Percentiles rank a stretch among this genome's conserved stretches.
Evolutionary conservation across 2,888 invertebrate species (phyloP).

Genomic region (Ceratothoa steindachneri): DNA sequence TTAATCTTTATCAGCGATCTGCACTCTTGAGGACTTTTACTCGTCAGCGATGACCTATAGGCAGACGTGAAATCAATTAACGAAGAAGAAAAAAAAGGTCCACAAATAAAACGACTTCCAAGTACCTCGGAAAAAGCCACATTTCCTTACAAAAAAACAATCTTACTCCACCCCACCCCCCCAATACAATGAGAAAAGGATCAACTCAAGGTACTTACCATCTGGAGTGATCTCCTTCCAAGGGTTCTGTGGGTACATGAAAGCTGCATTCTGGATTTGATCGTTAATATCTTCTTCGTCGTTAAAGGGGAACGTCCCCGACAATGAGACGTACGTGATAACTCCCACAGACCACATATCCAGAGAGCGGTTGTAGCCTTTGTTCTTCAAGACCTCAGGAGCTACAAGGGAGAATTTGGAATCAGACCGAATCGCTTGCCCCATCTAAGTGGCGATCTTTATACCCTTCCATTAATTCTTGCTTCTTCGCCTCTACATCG

Average conservation of each 20-base stretch:
- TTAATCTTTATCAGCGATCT: too few relatives aligned
- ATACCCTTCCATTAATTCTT: background rate
- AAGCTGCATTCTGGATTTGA: constrained; percentile 98
- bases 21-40: too few relatives aligned
- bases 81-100: too few relatives aligned
- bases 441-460: background rate
- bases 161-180: too few relatives aligned
- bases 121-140: too few relatives aligned
- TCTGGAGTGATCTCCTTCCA: constrained; percentile 94
- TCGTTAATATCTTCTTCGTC: constrained; percentile 99
- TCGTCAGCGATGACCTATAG: too few relatives aligned
- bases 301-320: constrained; percentile 98
- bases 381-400: constrained; percentile 95
- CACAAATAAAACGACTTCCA: too few relatives aligned
- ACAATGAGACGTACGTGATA: constrained; percentile 95
- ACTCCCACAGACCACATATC: constrained; percentile 99
- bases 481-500: background rate
- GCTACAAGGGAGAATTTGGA: constrained; percentile 58
- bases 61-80: too few relatives aligned
- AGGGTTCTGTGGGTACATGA: constrained; percentile 97
- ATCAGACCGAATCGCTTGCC: background rate
- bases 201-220: too few relatives aligned
- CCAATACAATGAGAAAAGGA: too few relatives aligned
- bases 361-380: constrained; percentile 95
- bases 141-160: too few relatives aligned